Evolutionary conservation across 2,113 vertebrate species (phyloP).

Genomic region (Mastomys coucha): DNA sequence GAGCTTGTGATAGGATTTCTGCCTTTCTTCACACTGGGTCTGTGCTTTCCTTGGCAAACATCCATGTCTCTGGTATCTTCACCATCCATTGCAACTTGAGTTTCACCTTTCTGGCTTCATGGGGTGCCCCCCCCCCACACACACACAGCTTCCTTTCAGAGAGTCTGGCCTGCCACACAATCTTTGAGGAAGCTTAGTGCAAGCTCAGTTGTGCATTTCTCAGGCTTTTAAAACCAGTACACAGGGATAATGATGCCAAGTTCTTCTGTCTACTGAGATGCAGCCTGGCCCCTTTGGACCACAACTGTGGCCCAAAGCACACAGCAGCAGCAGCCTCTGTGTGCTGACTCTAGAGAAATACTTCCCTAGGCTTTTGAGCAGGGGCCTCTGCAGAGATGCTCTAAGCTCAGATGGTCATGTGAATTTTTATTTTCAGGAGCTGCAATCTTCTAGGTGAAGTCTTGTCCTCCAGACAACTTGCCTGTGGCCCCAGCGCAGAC

Average conservation of each 20-base stretch:
- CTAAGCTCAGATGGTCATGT: background rate
- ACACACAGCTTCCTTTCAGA: background rate
- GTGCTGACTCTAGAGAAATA: background rate
- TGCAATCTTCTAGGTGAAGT: background rate
- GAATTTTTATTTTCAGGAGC: background rate
- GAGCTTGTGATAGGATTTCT: background rate
- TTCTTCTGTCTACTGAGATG: background rate
- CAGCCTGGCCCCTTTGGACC: background rate
- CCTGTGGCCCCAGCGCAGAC: no score
- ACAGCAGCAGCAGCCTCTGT: background rate
- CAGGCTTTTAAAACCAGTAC: background rate
- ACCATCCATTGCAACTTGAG: background rate
- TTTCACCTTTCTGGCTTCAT: background rate
- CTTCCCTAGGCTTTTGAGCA: background rate
- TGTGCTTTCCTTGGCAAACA: background rate
- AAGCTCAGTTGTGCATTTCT: background rate
- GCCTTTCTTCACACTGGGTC: background rate
- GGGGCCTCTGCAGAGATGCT: background rate
- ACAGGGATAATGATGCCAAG: background rate
- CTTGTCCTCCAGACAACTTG: background rate
- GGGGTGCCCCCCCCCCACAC: rapidly evolving
- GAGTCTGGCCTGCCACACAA: background rate
- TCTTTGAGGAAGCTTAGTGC: background rate
- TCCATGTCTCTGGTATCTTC: background rate
- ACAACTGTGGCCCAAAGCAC: no score